Percentiles rank a stretch among this genome's conserved stretches.
These are phyloP conservation scores for Dallia pectoralis DNA, from an alignment of 2,797 vertebrate genomes.

Conservation along the genomic window DNA sequence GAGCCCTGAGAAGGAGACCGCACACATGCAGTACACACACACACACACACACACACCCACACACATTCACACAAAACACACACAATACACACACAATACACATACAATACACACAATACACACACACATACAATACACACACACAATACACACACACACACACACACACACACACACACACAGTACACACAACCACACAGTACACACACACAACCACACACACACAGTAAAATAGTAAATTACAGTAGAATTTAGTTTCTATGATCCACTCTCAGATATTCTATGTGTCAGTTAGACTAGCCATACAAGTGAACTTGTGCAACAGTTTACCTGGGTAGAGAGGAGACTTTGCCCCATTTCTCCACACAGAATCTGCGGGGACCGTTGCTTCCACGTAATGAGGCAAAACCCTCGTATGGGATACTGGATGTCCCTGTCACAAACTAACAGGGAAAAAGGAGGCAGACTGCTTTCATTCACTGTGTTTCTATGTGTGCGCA, in stretches of 20 bases:
- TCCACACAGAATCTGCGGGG: conserved; percentile 96
- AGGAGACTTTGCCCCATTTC: conserved; percentile 96
- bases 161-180: no score
- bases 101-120: no score
- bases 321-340: conserved; percentile 87
- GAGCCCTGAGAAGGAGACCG: conserved; percentile 76
- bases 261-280: not conserved
- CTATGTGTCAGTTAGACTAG: not conserved
- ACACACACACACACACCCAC: no score
- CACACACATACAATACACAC: no score
- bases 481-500: not conserved
- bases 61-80: no score
- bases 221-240: no score
- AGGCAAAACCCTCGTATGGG: conserved; percentile 95
- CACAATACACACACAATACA: no score
- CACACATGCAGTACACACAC: not conserved
- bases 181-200: no score
- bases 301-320: not conserved
- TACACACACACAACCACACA: no score
- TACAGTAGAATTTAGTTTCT: not conserved
- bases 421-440: conserved; percentile 97
- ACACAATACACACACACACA: no score
- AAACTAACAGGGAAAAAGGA: conserved; percentile 72
- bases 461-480: not conserved
- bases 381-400: conserved; percentile 93